Evolutionary conservation across 2,113 vertebrate genomes (phyloP), one percentile per base, ranked within the genome.

Genomic region (Hiodon alosoides): DNA sequence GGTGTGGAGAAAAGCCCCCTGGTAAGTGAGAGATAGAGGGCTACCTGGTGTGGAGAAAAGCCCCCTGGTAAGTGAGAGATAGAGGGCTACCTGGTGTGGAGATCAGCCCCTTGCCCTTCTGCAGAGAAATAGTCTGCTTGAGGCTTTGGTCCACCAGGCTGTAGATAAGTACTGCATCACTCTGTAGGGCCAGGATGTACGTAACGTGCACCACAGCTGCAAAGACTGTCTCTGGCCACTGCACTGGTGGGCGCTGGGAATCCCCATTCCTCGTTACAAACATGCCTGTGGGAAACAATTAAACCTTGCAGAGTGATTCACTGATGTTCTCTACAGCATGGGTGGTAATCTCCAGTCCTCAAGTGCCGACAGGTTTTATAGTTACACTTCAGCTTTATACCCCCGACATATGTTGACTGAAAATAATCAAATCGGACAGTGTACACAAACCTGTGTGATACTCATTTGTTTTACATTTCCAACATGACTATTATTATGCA

Each of bases 181-280:
- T 77, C 78, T 84, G 80, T 71, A 90, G 81, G 61, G 78, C 77
- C 46, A 90, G 77, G 69, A 86, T 71, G 72, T 88, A 89, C 68
- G 88, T 87, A 80, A 83, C 87, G 82, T 83, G 81, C 7, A 83
- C 81, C 6, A 48, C 73, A 2, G 81, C 88, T 73, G 85, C 85
- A 81, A 87, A 72, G 64, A 89, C 84, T 72, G 79, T 84, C 76
- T 76, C 80, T 57, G 85, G 78, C 87, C 86, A 89, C 77, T 79
- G 85, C 14, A 91, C 73, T 57, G 88, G 89, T 77, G 88, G 84
- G 4, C 85, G 84, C 81, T 85, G 84, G 79, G 87, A 90, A 48
- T 78, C 81, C 64, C 86, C 88, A 3, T 81, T 85, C 67, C 81
- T 85, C 85, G 84, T 85, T 77, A 88, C 89, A 85, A 90, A 89